phyloP scores from a whole-genome alignment of 2,113 vertebrate genomes.

The Amphiprion percula region DNA sequence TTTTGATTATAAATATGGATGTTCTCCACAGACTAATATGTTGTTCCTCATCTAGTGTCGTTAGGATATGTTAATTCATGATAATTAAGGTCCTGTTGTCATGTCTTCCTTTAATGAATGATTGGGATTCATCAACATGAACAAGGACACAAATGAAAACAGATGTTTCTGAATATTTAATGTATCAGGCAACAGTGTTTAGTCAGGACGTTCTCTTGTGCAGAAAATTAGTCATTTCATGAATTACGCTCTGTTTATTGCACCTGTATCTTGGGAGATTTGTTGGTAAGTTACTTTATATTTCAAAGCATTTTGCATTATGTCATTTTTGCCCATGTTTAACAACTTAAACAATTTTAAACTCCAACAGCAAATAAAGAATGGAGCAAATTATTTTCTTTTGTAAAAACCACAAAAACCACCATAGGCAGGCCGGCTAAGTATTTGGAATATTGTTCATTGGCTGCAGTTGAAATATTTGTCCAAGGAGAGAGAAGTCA shows the following conservation, averaged over 20 bases:
- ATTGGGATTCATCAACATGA: conserved; percentile 63
- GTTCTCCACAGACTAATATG: conserved; percentile 44
- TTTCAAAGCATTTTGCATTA: background rate
- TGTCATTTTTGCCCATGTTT: too few relatives aligned
- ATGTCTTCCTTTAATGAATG: conserved; percentile 44
- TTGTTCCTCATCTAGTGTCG: conserved; percentile 47
- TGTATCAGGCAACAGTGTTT: conserved; percentile 7
- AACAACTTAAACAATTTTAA: too few relatives aligned
- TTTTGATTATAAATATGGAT: conserved; percentile 40
- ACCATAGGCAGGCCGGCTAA: background rate
- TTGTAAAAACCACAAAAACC: too few relatives aligned
- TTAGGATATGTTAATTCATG: conserved; percentile 61
- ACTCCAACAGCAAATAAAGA: too few relatives aligned
- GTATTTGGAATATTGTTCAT: background rate
- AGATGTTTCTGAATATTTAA: conserved; percentile 65
- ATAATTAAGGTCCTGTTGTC: conserved; percentile 59
- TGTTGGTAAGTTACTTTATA: background rate
- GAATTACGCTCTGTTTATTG: background rate
- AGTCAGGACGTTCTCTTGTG: conserved; percentile 6
- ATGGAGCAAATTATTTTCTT: too few relatives aligned
- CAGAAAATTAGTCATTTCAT: conserved; percentile 15
- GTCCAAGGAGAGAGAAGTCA: background rate
- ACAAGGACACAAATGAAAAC: conserved; percentile 52
- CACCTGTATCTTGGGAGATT: background rate
- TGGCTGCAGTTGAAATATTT: background rate